Conservation (phyloP, 2,797 vertebrate genomes). For the Channallabes apus region DNA sequence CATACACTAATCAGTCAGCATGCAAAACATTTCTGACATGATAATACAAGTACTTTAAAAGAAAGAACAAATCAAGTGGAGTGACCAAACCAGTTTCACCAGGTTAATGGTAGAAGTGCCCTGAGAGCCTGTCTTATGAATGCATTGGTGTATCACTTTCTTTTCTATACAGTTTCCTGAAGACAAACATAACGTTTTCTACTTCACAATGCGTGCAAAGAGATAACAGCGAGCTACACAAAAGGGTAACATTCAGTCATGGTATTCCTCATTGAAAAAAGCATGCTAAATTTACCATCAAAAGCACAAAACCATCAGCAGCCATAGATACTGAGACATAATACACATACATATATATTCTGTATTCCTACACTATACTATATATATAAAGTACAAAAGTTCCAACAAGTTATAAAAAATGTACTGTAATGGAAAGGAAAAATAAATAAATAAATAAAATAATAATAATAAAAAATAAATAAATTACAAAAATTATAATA, state of each 20-base stretch:
- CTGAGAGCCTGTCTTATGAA: neutral
- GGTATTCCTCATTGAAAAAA: too few species aligned
- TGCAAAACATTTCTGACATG: neutral
- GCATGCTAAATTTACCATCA: neutral
- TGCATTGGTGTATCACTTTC: slow-evolving; percentile 12
- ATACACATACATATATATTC: too few species aligned
- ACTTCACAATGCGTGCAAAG: neutral
- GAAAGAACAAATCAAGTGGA: slow-evolving; percentile 1
- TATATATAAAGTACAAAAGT: too few species aligned
- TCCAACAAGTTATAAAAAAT: too few species aligned
- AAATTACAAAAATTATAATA: too few species aligned
- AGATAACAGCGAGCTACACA: neutral
- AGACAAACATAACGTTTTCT: neutral
- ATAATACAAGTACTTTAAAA: neutral
- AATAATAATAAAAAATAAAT: too few species aligned
- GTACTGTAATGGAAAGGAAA: too few species aligned
- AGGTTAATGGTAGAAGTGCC: slow-evolving; percentile 1
- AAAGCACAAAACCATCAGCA: neutral
- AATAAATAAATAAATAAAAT: too few species aligned
- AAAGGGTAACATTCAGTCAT: neutral
- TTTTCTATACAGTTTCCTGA: slow-evolving; percentile 1
- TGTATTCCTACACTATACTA: too few species aligned
- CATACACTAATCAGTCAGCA: neutral
- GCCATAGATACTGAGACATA: neutral
- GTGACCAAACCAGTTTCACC: slow-evolving; percentile 35